Evolutionary conservation across 2,888 invertebrate species (phyloP).

Genomic region (Ectemnius cavifrons): DNA sequence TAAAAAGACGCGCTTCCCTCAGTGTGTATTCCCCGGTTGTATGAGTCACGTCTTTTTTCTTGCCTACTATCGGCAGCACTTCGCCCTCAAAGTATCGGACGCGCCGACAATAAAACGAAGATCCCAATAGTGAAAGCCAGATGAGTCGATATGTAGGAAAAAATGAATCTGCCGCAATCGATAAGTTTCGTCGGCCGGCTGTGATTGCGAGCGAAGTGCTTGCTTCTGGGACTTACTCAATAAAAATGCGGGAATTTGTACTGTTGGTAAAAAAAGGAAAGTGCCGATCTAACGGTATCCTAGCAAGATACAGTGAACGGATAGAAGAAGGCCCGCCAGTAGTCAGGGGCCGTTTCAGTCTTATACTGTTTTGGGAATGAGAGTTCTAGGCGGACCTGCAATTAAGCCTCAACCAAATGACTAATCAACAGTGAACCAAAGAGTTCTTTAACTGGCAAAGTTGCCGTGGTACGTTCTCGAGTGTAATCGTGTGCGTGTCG

Average conservation of each 20-base stretch:
- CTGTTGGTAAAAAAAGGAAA: constrained; percentile 54
- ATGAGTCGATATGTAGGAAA: no score
- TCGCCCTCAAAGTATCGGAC: neutral
- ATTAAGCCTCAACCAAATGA: constrained; percentile 36
- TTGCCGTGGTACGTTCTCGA: constrained; percentile 31
- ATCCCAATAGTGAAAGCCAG: neutral
- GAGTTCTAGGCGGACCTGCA: constrained; percentile 47
- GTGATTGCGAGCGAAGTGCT: neutral
- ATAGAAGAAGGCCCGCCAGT: constrained; percentile 50
- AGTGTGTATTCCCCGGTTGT: constrained; percentile 11
- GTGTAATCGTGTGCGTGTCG: constrained; percentile 54
- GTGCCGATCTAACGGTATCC: constrained; percentile 38
- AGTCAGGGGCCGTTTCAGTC: constrained; percentile 63
- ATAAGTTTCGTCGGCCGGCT: neutral
- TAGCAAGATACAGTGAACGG: constrained; percentile 38
- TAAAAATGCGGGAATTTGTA: constrained; percentile 57
- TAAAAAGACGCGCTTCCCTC: constrained; percentile 37
- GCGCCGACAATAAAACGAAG: neutral
- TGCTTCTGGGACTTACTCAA: neutral
- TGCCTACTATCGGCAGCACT: neutral
- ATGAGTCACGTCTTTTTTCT: constrained; percentile 24
- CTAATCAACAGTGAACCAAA: constrained; percentile 15
- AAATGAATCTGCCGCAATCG: neutral
- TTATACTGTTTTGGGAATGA: constrained; percentile 56
- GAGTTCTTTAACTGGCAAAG: constrained; percentile 9